Evolutionary conservation across 2,113 vertebrate genomes (phyloP).

Genomic region (Pelmatolapia mariae): DNA sequence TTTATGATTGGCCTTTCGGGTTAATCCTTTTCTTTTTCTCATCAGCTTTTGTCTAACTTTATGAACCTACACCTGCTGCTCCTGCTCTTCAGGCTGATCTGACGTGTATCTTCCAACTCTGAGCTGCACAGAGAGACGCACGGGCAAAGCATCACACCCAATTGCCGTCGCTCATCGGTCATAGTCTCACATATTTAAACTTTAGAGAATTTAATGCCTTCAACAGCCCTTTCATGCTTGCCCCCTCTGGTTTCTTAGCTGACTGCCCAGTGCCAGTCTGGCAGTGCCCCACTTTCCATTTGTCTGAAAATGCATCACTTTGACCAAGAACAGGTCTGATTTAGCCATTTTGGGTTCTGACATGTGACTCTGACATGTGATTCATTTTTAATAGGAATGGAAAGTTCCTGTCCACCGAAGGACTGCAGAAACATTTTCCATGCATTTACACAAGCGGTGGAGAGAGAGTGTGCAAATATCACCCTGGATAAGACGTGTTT

Average conservation of each 20-base stretch:
- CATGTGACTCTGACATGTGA: slow-evolving; percentile 58
- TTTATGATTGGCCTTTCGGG: neutral
- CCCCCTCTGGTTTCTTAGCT: slow-evolving; percentile 16
- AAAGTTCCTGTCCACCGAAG: slow-evolving; percentile 53
- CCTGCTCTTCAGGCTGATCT: neutral
- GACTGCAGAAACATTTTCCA: slow-evolving; percentile 55
- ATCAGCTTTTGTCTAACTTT: neutral
- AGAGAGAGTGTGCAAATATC: slow-evolving; percentile 24
- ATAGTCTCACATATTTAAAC: neutral
- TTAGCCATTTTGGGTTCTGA: slow-evolving; percentile 61
- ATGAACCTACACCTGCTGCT: neutral
- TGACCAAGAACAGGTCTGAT: slow-evolving; percentile 55
- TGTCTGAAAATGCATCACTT: slow-evolving; percentile 51
- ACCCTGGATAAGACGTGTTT: neutral
- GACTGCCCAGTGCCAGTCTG: slow-evolving; percentile 36
- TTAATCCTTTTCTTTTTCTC: neutral
- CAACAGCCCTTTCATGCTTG: slow-evolving; percentile 5
- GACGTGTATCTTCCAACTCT: neutral
- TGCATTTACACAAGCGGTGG: slow-evolving; percentile 12
- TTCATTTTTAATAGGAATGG: slow-evolving; percentile 62
- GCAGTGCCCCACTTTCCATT: slow-evolving; percentile 54
- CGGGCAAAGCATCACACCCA: neutral
- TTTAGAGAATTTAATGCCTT: slow-evolving; percentile 9
- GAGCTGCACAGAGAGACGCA: neutral
- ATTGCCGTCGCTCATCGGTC: neutral